Base-by-base conservation (phyloP, 1,140 invertebrate species). In the Popillia japonica region DNA sequence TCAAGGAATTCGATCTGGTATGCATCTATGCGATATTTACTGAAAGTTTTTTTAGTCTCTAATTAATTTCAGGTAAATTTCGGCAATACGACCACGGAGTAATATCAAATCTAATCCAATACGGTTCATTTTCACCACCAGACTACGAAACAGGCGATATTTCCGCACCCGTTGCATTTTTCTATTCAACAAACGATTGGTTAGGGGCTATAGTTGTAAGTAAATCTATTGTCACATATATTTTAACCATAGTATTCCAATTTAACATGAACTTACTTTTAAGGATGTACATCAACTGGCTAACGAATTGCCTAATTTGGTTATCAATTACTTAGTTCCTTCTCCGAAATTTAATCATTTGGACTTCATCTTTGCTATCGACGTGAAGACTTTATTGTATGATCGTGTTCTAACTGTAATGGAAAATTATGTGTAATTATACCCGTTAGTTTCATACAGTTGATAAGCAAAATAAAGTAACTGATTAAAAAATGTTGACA, bases 1-100 rank as follows among this genome's bases (percentile, higher is more conserved):
- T n/a, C 34, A 41, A 77, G 59, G n/a, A 40, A 22, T 64, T 6
- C 17, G 0, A 20, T 64, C 61, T 22, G 61, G 61, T 64, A 64
- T 22, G 59, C 41, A 42, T 42, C n/a, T n/a, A n/a, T n/a, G n/a
- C n/a, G 8, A 7, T 42, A 42, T 42, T 2, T 42, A 42, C 2
- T 48, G 1, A n/a, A 9, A 48, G 4, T 48, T 0, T 48, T 11
- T n/a, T 8, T 0, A 10, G 44, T 8, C n/a, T n/a, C n/a, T n/a
- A n/a, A n/a, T n/a, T 4, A 48, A 48, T 64, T 64, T 0, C 23
- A 64, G 61, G 61, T 8, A 20, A 64, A 9, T 64, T 64, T 11
- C n/a, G 61, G 6, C 61, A 92, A 80, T 94, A 89, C 78, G 92
- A 95, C 84, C 88, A 90, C 75, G 92, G 92, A 7, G 80, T 83